phyloP scores from a whole-genome alignment of 2,888 invertebrate species.

The Cyrtodaria siliqua region DNA sequence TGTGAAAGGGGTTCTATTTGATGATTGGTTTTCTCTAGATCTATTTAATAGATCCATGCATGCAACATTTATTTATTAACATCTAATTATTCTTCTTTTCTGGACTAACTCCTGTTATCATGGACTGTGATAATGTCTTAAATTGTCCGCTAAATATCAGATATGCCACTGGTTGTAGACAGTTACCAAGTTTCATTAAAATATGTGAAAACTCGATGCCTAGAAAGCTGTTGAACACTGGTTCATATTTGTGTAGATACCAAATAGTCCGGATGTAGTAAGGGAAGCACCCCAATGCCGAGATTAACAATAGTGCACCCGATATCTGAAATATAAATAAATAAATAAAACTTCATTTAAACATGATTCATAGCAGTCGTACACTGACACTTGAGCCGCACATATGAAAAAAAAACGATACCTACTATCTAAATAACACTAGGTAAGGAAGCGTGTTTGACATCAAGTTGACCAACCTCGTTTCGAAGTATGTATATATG shows the following conservation, averaged over 20 bases:
- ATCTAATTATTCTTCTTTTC: constrained; percentile 4
- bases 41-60: no score
- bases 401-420: no score
- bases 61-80: neutral
- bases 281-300: constrained; percentile 31
- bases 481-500: no score
- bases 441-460: no score
- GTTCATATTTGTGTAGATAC: constrained; percentile 19
- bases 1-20: no score
- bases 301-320: constrained; percentile 9
- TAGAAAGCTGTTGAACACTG: constrained; percentile 28
- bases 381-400: no score
- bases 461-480: no score
- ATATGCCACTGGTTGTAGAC: constrained; percentile 34
- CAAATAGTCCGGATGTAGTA: constrained; percentile 19
- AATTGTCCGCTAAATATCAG: constrained; percentile 36
- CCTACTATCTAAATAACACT: no score
- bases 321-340: constrained; percentile 38
- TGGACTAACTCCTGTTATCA: constrained; percentile 9
- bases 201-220: constrained; percentile 45
- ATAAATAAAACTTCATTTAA: no score
- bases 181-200: constrained; percentile 25
- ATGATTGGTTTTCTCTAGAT: no score
- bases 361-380: no score
- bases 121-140: constrained; percentile 7